Base-by-base conservation (phyloP, 2,797 vertebrate genomes). In the Arctocebus calabarensis region DNA sequence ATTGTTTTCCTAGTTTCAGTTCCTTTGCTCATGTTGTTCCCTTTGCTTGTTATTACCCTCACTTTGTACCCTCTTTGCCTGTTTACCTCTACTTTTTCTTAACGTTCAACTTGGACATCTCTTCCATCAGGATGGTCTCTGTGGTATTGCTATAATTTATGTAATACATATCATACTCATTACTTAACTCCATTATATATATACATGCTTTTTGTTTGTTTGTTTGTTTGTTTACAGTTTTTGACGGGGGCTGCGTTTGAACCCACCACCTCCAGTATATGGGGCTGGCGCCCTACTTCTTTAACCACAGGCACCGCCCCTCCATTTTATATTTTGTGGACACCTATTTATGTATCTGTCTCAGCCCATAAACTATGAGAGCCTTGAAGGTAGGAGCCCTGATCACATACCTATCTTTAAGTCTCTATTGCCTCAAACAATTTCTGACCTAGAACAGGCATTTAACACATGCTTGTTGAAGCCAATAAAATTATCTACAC, bases 401-500 rank as follows among this genome's bases (percentile, higher is more conserved):
- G 7, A 20, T 57, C 34, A 10, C 5, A 14, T 17, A 7, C 5
- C 55, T 17, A 37, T 82, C 62, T 48, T 4, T 48, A 68, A 78
- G 57, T 57, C 48, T 71, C 78, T 62, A 9, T 45, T 64, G 45
- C 34, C 43, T 84, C 17, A 16, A 78, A 43, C 1, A 57, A 11
- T 5, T n/a, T 61, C 61, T 70, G 23, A 10, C 7, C 66, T 22
- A 0, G 32, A 40, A 71, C 7, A 82, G n/a, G 19, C 40, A 91
- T 73, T 86, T 40, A 55, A 23, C 34, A 59, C 43, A n/a, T 68
- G 82, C 84, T 85, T 91, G 52, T 43, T 78, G 81, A 86, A 68
- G 45, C 3, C 16, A 83, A 91, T 81, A 82, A 87, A 95, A 94
- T 91, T 34, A 91, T 79, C 90, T 89, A 37, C 85, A 81, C 48